Percentiles rank a stretch among this genome's conserved stretches.
These are phyloP conservation scores for Peromyscus aztecus DNA, from an alignment of 2,797 vertebrate genomes.

Conservation along the genomic window DNA sequence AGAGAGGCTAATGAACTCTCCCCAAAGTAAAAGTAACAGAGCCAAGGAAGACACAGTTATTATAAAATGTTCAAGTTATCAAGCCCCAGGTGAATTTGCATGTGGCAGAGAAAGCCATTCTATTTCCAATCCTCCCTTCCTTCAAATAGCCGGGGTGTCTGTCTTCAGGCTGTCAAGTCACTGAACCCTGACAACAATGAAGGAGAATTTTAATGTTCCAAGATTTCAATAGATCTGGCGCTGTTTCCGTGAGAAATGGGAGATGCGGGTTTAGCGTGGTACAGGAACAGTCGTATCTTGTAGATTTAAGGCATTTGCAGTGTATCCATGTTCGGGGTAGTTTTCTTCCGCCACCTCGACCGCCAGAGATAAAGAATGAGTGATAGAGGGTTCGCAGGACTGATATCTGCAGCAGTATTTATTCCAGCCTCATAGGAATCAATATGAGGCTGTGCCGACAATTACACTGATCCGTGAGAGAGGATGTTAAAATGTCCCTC, in stretches of 20 bases:
- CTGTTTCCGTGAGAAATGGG: constrained; percentile 65
- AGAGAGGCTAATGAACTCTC: constrained; percentile 64
- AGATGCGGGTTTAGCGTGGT: constrained; percentile 29
- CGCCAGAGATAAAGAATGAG: constrained; percentile 70
- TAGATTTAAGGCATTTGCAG: constrained; percentile 70
- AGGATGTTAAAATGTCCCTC: constrained; percentile 58
- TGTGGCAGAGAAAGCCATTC: constrained; percentile 50
- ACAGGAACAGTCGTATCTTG: constrained; percentile 57
- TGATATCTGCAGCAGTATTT: constrained; percentile 63
- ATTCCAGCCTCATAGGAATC: constrained; percentile 67
- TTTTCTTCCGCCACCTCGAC: constrained; percentile 55
- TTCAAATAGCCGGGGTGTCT: constrained; percentile 57
- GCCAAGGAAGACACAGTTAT: constrained; percentile 38
- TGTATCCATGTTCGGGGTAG: constrained; percentile 16
- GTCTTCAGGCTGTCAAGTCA: constrained; percentile 72
- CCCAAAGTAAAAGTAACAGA: constrained; percentile 60
- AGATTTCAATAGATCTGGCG: constrained; percentile 73
- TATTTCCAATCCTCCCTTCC: constrained; percentile 59
- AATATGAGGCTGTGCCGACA: constrained; percentile 75
- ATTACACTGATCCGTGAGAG: constrained; percentile 44
- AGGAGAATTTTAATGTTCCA: constrained; percentile 74
- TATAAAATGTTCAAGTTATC: constrained; percentile 18
- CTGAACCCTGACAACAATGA: constrained; percentile 75
- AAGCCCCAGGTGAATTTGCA: constrained; percentile 61
- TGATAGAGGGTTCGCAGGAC: constrained; percentile 53